These are phyloP conservation scores for Esox lucius DNA, from an alignment of 2,797 vertebrate species.

Conservation along the genomic window DNA sequence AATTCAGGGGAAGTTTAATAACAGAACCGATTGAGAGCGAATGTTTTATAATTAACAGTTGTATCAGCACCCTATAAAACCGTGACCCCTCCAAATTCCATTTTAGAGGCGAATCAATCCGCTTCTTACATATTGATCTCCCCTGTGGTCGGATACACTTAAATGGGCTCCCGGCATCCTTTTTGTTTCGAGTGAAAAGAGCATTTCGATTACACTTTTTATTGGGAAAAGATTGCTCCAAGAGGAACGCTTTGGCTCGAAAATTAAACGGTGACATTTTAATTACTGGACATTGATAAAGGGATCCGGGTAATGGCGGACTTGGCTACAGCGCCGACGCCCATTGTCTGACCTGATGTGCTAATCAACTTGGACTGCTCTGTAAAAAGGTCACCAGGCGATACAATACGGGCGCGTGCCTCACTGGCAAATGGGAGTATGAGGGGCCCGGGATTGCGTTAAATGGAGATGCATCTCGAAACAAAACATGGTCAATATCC, in stretches of 20 bases:
- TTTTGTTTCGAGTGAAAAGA: constrained; percentile 79
- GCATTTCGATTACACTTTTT: constrained; percentile 88
- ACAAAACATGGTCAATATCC: constrained; percentile 70
- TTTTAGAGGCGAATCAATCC: constrained; percentile 93
- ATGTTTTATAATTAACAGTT: constrained; percentile 93
- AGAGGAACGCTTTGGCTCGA: constrained; percentile 78
- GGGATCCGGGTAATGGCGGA: constrained; percentile 73
- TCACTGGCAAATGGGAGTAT: constrained; percentile 25
- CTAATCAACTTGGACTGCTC: constrained; percentile 73
- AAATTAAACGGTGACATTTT: constrained; percentile 96
- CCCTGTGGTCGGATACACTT: constrained; percentile 64
- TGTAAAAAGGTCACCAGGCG: constrained; percentile 65
- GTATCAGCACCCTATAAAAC: constrained; percentile 91
- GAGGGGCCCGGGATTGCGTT: not conserved
- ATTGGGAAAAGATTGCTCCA: constrained; percentile 84
- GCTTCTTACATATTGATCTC: constrained; percentile 82
- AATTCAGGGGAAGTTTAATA: constrained; percentile 89
- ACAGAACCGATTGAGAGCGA: constrained; percentile 85
- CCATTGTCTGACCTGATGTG: constrained; percentile 64
- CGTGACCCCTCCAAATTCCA: constrained; percentile 93
- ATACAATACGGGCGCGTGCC: constrained; percentile 43
- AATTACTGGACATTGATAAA: constrained; percentile 96
- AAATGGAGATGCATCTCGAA: constrained; percentile 55
- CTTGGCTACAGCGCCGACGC: constrained; percentile 57
- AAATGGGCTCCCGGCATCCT: constrained; percentile 71